Base-by-base conservation (phyloP, 2,797 vertebrate genomes). In the Chelon auratus region DNA sequence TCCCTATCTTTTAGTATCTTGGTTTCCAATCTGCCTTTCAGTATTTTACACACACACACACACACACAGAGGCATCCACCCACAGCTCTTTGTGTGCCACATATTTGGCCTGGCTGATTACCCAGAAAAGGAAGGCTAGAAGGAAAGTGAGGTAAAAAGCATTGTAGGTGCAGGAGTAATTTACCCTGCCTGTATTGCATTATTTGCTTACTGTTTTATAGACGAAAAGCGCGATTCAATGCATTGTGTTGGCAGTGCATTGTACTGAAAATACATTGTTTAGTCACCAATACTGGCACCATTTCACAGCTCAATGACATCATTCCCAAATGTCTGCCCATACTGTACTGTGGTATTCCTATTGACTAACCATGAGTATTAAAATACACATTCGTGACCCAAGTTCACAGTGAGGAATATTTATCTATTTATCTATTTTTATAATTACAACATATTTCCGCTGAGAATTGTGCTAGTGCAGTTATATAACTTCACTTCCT, bases 51-150 rank as follows among this genome's bases (percentile, higher is more conserved):
- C 65, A 68, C 39, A 50, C 36, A 39, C 39, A 61, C 73, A 76
- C 60, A 78, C 47, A 68, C 55, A 63, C 62, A 51, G 39, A 62
- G 33, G 62, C 63, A 65, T 22, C 67, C 69, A 57, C 66, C 76
- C 65, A 67, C 47, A 10, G 66, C 61, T 88, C 72, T 87, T 81
- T 89, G 86, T 84, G 78, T 66, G 61, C 56, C 56, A 67, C 80
- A 87, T 86, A 87, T 89, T 90, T 85, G 79, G 71, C 75, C 65
- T 72, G 62, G 82, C 78, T 90, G 84, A 88, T 90, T 89, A 91
- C 81, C 77, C 70, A 82, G 73, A 75, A 82, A 87, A 78, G 57
- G 70, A 72, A 85, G 62, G 68, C 81, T 79, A 15, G 73, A 75
- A 84, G 81, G 62, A 85, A 85, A 87, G 73, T 74, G 70, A 80